Base-by-base conservation (phyloP, 2,888 invertebrate genomes). In the Hydropsyche betteni region DNA sequence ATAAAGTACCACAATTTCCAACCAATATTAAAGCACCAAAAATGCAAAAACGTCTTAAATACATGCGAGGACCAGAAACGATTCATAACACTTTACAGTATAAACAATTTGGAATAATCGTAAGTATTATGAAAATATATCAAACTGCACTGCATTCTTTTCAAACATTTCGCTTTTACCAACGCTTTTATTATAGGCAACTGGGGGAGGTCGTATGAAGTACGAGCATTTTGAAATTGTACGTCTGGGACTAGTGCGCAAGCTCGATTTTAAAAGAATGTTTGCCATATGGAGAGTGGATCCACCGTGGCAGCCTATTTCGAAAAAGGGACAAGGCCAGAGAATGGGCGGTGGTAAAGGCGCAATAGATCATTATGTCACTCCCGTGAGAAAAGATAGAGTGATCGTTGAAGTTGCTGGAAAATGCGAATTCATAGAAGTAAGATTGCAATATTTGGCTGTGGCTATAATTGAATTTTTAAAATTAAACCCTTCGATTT, bases 281-380 rank as follows among this genome's bases (percentile, higher is more conserved):
- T 99, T 98, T 88, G 96, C 97, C 0, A 87, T 96, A 44, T 99
- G 98, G 98, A 88, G 99, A 81, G 87, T 99, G 0, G 96, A 97
- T 81, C 88, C 96, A 0, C 98, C 98, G 0, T 99, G 99, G 99
- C 97, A 98, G 82, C 94, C 99, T 0, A 86, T 97, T 8, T 95
- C 96, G 0, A 95, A 93, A 84, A 95, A 95, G 83, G 94, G 95
- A 0, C 93, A 93, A 83, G 98, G 98, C 0, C 92, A 93, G 80
- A 88, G 96, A 81, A 96, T 98, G 95, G 99, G 99, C 7, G 97
- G 97, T 80, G 99, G 99, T 12, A 99, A 99, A 88, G 97, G 96
- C 6, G 88, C 92, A 0, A 97, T 99, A 76, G 93, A 98, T 83
- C 96, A 97, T 84, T 99, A 98, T 84, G 95, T 94, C 0, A 96